These are phyloP conservation scores for Allacma fusca DNA, from an alignment of 2,888 invertebrate species.

Conservation along the genomic window DNA sequence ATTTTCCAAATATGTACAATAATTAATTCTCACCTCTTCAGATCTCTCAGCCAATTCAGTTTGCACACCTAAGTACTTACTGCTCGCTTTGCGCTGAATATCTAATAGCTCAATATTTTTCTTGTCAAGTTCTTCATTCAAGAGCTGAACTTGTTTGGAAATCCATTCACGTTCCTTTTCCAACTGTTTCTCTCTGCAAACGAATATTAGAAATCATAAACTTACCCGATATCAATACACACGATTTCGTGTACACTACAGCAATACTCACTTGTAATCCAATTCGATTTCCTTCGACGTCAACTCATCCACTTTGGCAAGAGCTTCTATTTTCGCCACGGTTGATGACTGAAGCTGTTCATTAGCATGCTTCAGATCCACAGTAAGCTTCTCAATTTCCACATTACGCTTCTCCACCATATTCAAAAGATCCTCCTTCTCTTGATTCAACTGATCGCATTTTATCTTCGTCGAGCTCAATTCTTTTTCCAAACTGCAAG, in stretches of 20 bases:
- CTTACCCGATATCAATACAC: too few species aligned
- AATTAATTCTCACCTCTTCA: slow-evolving; percentile 70
- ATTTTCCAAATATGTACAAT: neutral
- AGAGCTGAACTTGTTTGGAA: slow-evolving; percentile 78
- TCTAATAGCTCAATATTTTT: slow-evolving; percentile 80
- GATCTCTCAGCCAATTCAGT: slow-evolving; percentile 79
- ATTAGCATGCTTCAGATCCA: slow-evolving; percentile 69
- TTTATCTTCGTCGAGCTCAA: slow-evolving; percentile 74
- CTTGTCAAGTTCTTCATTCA: slow-evolving; percentile 80
- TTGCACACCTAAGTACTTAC: slow-evolving; percentile 73
- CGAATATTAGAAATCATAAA: too few species aligned
- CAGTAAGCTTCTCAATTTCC: slow-evolving; percentile 77
- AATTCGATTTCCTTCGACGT: slow-evolving; percentile 80
- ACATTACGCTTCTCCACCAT: slow-evolving; percentile 76
- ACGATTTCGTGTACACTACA: neutral
- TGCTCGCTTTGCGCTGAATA: slow-evolving; percentile 76
- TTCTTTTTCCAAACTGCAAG: slow-evolving; percentile 67
- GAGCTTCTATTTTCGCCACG: slow-evolving; percentile 82
- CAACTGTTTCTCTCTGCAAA: slow-evolving; percentile 76
- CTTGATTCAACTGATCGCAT: slow-evolving; percentile 76
- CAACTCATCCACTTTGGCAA: slow-evolving; percentile 81
- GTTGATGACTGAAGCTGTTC: slow-evolving; percentile 70
- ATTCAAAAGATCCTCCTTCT: slow-evolving; percentile 76
- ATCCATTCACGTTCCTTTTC: slow-evolving; percentile 82
- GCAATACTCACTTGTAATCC: slow-evolving; percentile 71